These are phyloP conservation scores for Azemiops feae DNA, from an alignment of 2,113 vertebrate genomes.

Conservation along the genomic window DNA sequence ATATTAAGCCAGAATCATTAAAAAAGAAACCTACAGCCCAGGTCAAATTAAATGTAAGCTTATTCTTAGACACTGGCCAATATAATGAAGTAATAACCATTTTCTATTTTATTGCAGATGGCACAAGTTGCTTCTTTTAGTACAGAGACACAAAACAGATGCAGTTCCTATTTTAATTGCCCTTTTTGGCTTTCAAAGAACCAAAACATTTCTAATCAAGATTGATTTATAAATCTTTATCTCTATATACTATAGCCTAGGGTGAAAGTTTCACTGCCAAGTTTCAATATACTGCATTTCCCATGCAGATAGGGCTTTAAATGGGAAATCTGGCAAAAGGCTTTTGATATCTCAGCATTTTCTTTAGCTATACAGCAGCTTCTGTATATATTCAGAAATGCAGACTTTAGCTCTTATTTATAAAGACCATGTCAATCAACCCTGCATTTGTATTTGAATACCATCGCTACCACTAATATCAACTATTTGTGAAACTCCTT, in stretches of 20 bases:
- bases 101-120: slow-evolving; percentile 22
- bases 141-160: not conserved
- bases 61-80: not conserved
- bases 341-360: slow-evolving; percentile 21
- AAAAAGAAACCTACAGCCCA: not conserved
- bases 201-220: slow-evolving; percentile 34
- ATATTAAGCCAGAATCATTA: not conserved
- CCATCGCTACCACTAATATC: not conserved
- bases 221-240: slow-evolving; percentile 23
- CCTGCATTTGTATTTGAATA: not conserved
- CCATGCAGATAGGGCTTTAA: not conserved
- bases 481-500: not conserved
- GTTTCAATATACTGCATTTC: not conserved
- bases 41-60: slow-evolving; percentile 8
- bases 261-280: not conserved
- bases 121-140: slow-evolving; percentile 23
- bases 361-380: not conserved
- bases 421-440: slow-evolving; percentile 4
- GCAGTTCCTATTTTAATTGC: slow-evolving; percentile 19
- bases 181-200: slow-evolving; percentile 29
- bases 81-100: slow-evolving; percentile 34
- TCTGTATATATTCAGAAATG: slow-evolving; percentile 1
- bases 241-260: not conserved
- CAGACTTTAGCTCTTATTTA: not conserved
- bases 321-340: slow-evolving; percentile 9